phyloP scores from a whole-genome alignment of 1,140 invertebrate genomes.

The Venturia canescens region DNA sequence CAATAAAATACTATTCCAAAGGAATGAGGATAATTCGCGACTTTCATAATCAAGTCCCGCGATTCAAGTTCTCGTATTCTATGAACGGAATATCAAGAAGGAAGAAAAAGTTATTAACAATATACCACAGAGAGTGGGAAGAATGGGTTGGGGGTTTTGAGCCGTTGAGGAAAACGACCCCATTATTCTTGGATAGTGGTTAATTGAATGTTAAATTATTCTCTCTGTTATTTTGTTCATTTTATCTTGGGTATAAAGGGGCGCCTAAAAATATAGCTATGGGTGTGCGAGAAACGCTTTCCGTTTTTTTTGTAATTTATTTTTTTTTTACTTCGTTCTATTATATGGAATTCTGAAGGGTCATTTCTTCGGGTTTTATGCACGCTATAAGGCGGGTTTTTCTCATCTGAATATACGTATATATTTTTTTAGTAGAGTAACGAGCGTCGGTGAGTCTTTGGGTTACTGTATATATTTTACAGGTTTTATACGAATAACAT shows the following conservation, averaged over 20 bases:
- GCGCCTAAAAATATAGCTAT: neutral
- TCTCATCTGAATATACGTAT: neutral
- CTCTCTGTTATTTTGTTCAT: conserved; percentile 16
- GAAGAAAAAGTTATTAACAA: neutral
- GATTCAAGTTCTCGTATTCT: neutral
- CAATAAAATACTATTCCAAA: too few relatives aligned
- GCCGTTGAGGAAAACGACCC: neutral
- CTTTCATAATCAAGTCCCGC: too few relatives aligned
- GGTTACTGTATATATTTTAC: too few relatives aligned
- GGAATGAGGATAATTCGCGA: too few relatives aligned
- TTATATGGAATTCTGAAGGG: neutral
- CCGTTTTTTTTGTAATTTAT: neutral
- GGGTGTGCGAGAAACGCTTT: neutral
- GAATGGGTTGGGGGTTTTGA: neutral
- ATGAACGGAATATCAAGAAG: neutral
- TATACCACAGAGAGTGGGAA: neutral
- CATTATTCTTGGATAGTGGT: conserved; percentile 10
- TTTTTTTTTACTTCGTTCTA: neutral
- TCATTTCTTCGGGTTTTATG: conserved; percentile 2
- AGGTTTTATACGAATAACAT: neutral
- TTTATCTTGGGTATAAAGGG: neutral
- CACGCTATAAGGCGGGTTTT: neutral
- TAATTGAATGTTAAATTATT: conserved; percentile 34
- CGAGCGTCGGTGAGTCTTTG: neutral
- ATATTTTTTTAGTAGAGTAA: neutral